A percentile compares a stretch with the other conserved stretches of the same genome.
phyloP scores from a whole-genome alignment of 2,797 vertebrate species.

The Pogonophryne albipinna region DNA sequence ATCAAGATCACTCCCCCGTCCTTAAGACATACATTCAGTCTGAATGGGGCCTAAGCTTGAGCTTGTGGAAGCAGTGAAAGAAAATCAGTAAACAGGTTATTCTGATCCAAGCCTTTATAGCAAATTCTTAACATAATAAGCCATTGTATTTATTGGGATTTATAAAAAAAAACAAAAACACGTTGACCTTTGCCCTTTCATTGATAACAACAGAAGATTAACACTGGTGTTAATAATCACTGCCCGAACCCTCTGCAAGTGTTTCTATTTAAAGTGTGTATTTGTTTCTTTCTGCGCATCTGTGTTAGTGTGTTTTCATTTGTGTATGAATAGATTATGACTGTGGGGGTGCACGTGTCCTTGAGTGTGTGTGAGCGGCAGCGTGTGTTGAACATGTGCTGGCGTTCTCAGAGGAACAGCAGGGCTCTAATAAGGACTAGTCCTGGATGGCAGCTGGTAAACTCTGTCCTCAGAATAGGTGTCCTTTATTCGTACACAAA shows the following conservation, averaged over 20 bases:
- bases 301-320: slow-evolving; percentile 73
- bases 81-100: neutral
- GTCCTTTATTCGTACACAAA: slow-evolving; percentile 97
- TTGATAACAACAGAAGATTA: slow-evolving; percentile 42
- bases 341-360: slow-evolving; percentile 70
- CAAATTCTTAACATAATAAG: neutral
- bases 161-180: neutral
- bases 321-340: slow-evolving; percentile 78
- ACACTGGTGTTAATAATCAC: slow-evolving; percentile 60
- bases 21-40: neutral
- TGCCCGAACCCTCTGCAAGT: slow-evolving; percentile 44
- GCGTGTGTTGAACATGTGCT: slow-evolving; percentile 95
- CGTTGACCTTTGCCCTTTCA: slow-evolving; percentile 49
- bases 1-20: neutral
- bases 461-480: slow-evolving; percentile 95
- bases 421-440: slow-evolving; percentile 96
- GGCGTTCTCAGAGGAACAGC: slow-evolving; percentile 98
- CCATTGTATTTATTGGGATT: neutral
- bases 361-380: slow-evolving; percentile 75
- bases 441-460: slow-evolving; percentile 99
- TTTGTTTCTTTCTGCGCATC: slow-evolving; percentile 64
- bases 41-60: neutral
- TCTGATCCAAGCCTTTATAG: neutral
- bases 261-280: slow-evolving; percentile 54
- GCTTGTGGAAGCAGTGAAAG: neutral